These are phyloP conservation scores for Chaenogobius annularis DNA, from an alignment of 2,113 vertebrate genomes.

Conservation along the genomic window DNA sequence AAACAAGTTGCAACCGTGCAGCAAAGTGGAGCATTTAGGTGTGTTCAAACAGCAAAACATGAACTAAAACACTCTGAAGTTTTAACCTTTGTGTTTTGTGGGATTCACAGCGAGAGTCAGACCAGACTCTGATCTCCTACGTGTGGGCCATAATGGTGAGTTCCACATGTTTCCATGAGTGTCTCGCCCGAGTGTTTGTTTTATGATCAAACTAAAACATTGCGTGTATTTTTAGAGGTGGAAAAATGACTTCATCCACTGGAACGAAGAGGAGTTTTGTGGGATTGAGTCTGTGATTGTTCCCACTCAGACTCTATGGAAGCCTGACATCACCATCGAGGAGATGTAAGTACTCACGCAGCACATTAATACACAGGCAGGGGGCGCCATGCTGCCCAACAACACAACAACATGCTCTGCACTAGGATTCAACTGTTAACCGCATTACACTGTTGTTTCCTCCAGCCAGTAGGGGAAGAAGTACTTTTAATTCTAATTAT, in stretches of 20 bases:
- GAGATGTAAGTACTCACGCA: slow-evolving; percentile 65
- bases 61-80: background rate
- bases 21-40: too few species aligned
- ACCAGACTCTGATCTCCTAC: slow-evolving; percentile 66
- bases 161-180: background rate
- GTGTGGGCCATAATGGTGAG: slow-evolving; percentile 57
- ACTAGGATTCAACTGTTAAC: too few species aligned
- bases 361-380: too few species aligned
- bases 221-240: slow-evolving; percentile 54
- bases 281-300: slow-evolving; percentile 57
- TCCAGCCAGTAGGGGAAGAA: too few species aligned
- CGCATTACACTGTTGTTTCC: too few species aligned
- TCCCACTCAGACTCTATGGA: slow-evolving; percentile 56
- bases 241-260: slow-evolving; percentile 63
- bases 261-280: slow-evolving; percentile 64
- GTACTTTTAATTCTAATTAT: too few species aligned
- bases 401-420: too few species aligned
- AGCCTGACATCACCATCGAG: slow-evolving; percentile 58
- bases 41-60: too few species aligned
- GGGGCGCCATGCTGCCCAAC: too few species aligned
- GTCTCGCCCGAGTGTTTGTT: background rate
- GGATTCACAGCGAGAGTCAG: slow-evolving; percentile 57
- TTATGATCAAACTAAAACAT: too few species aligned
- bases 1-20: too few species aligned
- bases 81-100: background rate